Percentiles rank a stretch among this genome's conserved stretches.
phyloP scores from a whole-genome alignment of 1,140 invertebrate genomes.

The Zaprionus camerounensis region DNA sequence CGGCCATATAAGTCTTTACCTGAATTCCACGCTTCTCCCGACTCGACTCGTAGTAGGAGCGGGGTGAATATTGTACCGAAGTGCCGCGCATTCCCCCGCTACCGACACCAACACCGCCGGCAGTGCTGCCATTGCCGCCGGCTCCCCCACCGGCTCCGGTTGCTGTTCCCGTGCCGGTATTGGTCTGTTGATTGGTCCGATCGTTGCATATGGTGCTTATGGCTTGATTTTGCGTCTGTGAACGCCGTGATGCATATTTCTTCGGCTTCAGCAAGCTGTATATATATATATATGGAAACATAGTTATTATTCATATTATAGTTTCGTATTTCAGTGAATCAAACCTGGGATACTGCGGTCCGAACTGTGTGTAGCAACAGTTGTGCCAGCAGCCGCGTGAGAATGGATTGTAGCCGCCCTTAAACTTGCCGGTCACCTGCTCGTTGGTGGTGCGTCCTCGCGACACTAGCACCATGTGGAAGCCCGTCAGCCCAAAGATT shows the following conservation, averaged over 20 bases:
- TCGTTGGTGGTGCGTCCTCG: slow-evolving; percentile 99
- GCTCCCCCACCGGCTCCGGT: slow-evolving; percentile 45
- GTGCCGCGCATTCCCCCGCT: slow-evolving; percentile 72
- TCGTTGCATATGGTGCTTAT: slow-evolving; percentile 84
- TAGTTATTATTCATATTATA: background rate
- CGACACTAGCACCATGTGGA: slow-evolving; percentile 98
- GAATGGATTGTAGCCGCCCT: slow-evolving; percentile 98
- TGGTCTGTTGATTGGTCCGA: slow-evolving; percentile 75
- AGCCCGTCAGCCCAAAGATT: slow-evolving; percentile 98
- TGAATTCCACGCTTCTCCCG: slow-evolving; percentile 88
- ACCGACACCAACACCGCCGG: slow-evolving; percentile 34
- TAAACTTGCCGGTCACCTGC: slow-evolving; percentile 99
- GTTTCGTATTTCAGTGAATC: background rate
- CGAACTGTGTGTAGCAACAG: slow-evolving; percentile 97
- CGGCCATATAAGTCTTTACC: slow-evolving; percentile 98
- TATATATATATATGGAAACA: background rate
- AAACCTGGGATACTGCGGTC: slow-evolving; percentile 98
- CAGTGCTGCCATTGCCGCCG: slow-evolving; percentile 48
- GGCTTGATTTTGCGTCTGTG: slow-evolving; percentile 81
- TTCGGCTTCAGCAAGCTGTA: slow-evolving; percentile 85
- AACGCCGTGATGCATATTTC: slow-evolving; percentile 84
- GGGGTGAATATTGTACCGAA: slow-evolving; percentile 84
- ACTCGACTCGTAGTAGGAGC: slow-evolving; percentile 84
- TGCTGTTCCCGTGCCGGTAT: slow-evolving; percentile 47
- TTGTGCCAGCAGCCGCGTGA: slow-evolving; percentile 96